Percentiles rank a stretch among this genome's conserved stretches.
Evolutionary conservation across 2,113 vertebrate genomes (phyloP).

Genomic region (Sinocyclocheilus rhinocerous): DNA sequence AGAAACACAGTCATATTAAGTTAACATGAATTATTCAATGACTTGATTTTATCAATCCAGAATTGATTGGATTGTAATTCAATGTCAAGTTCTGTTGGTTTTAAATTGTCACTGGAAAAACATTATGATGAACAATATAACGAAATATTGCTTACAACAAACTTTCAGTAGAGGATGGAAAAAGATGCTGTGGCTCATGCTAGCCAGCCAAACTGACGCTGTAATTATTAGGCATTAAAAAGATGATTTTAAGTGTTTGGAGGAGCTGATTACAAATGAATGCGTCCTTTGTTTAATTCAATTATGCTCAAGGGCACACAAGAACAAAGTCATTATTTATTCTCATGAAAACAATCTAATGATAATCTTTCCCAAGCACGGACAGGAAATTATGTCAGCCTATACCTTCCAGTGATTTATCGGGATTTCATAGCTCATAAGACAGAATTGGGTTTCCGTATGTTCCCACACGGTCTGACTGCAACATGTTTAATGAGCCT

Average conservation of each 20-base stretch:
- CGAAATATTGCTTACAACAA: too few relatives aligned
- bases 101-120: neutral
- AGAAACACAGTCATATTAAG: neutral
- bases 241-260: neutral
- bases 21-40: neutral
- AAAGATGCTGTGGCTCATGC: neutral
- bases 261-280: neutral
- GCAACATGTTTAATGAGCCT: neutral
- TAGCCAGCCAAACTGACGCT: too few relatives aligned
- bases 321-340: neutral
- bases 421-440: neutral
- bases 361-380: neutral
- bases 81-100: neutral
- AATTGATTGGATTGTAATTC: neutral
- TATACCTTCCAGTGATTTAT: neutral
- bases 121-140: too few relatives aligned
- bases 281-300: neutral
- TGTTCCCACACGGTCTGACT: neutral
- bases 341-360: neutral
- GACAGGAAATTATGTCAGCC: slow-evolving; percentile 13
- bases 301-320: neutral
- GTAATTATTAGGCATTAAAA: neutral
- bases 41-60: neutral
- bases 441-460: neutral
- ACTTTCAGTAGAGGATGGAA: neutral